These are phyloP conservation scores for Hippocampus guttulatus DNA, from an alignment of 2,113 vertebrate species.

Conservation along the genomic window DNA sequence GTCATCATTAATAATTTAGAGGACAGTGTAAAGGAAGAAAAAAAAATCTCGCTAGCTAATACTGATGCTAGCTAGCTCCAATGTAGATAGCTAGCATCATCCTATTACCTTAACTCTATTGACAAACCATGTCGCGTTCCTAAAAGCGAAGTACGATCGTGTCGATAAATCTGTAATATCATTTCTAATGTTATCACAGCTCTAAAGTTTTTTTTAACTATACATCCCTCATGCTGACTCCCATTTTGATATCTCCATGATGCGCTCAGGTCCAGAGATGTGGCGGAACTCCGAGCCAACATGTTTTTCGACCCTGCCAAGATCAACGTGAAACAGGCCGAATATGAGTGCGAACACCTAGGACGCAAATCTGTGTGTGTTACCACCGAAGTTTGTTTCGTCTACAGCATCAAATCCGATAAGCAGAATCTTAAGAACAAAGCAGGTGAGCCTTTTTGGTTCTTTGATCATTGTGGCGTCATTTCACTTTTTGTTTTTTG, in stretches of 20 bases:
- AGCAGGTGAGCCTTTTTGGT: slow-evolving; percentile 68
- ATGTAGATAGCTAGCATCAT: too few species aligned
- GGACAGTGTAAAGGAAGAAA: too few species aligned
- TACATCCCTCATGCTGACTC: not conserved
- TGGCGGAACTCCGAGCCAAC: slow-evolving; percentile 82
- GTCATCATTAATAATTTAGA: too few species aligned
- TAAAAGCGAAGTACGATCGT: not conserved
- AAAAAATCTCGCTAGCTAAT: too few species aligned
- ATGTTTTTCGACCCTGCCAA: slow-evolving; percentile 83
- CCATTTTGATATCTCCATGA: not conserved
- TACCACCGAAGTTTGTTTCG: slow-evolving; percentile 78
- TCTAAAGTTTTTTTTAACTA: not conserved
- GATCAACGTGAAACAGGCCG: slow-evolving; percentile 88
- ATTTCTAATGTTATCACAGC: not conserved
- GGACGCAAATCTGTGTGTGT: slow-evolving; percentile 80
- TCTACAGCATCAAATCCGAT: slow-evolving; percentile 80
- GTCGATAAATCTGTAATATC: not conserved
- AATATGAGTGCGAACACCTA: slow-evolving; percentile 76
- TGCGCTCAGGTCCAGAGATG: slow-evolving; percentile 85
- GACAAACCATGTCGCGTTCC: not conserved
- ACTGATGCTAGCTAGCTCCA: too few species aligned
- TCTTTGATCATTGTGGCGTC: not conserved
- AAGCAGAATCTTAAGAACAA: slow-evolving; percentile 13
- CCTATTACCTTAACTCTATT: too few species aligned
- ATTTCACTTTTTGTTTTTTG: not conserved